Evolutionary conservation across 2,797 vertebrate species (phyloP), one percentile per base, ranked within the genome.

Genomic region (Denticeps clupeoides): DNA sequence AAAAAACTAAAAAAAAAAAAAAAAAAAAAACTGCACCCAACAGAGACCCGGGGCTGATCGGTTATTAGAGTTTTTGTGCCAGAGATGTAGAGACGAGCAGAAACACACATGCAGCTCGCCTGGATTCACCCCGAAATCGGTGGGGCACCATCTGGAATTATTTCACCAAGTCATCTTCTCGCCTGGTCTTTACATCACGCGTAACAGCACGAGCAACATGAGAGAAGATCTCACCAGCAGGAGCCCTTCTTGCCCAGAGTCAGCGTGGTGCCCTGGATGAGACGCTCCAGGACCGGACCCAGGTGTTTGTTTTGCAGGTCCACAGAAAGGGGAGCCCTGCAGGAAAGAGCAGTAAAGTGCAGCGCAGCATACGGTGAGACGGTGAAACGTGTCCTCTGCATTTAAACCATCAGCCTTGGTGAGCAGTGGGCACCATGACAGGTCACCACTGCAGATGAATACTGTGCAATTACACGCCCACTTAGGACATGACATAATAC

Each of bases 241-340:
- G 83, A 77, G 13, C 93, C 93, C 60, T 77, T 95, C 69, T 85
- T 93, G 51, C 61, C 84, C 47, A 98, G 54, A 10, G 76, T 83
- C 15, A 97, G 41, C 1, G 12, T 65, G 9, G 90, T 89, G 38
- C 92, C 92, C 48, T 87, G 86, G 55, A 97, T 55, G 4, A 77
- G 21, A 4, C 59, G 70, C 11, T 80, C 60, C 32, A 98, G 55
- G 47, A 89, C 81, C 65, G 64, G 74, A 45, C 80, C 82, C 56
- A 97, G 73, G 45, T 87, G 25, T 65, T 78, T 91, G 45, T 83
- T 79, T 66, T 71, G 71, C 62, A 98, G 65, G 56, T 93, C 82
- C 24, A 98, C 87, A 33, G 70, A 73, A 13, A 88, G 63, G 1
- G 93, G 93, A 52, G 62, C 79, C 56, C 93, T 99, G 61, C 15